A percentile compares a stretch with the other conserved stretches of the same genome.
Evolutionary conservation across 2,888 invertebrate species (phyloP).

Genomic region (Limenitis camilla): DNA sequence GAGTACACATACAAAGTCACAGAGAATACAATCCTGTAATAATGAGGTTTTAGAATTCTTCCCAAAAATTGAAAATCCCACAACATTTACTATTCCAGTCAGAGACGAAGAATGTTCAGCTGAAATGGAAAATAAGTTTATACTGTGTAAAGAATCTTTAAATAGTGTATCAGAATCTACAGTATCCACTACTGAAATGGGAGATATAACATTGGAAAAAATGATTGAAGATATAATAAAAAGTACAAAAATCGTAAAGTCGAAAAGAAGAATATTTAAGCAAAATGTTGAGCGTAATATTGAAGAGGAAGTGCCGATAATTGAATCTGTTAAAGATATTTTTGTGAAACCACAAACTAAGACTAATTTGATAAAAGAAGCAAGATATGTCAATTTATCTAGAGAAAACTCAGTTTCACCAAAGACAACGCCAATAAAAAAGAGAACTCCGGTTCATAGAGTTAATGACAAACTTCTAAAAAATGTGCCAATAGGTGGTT

Average conservation of each 20-base stretch:
- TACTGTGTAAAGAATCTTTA: slow-evolving; percentile 52
- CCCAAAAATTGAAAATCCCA: slow-evolving; percentile 64
- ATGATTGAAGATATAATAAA: slow-evolving; percentile 78
- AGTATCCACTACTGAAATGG: slow-evolving; percentile 70
- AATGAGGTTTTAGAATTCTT: slow-evolving; percentile 69
- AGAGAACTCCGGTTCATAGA: slow-evolving; percentile 45
- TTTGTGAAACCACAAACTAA: slow-evolving; percentile 63
- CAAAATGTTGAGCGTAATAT: slow-evolving; percentile 33
- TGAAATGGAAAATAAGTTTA: slow-evolving; percentile 70
- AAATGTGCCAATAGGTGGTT: slow-evolving; percentile 64
- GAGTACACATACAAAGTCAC: slow-evolving; percentile 56
- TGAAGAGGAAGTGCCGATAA: slow-evolving; percentile 45
- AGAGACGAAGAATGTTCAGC: slow-evolving; percentile 64
- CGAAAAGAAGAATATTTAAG: slow-evolving; percentile 52
- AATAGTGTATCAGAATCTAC: slow-evolving; percentile 57
- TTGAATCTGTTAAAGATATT: slow-evolving; percentile 51
- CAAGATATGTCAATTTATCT: slow-evolving; percentile 58
- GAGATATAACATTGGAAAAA: slow-evolving; percentile 70
- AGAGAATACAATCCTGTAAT: slow-evolving; percentile 38
- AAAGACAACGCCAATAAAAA: slow-evolving; percentile 53
- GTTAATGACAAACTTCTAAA: slow-evolving; percentile 57
- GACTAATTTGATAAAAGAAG: slow-evolving; percentile 61
- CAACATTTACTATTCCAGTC: slow-evolving; percentile 43
- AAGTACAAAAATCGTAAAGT: slow-evolving; percentile 69
- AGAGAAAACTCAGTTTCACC: slow-evolving; percentile 66